These are phyloP conservation scores for Nephotettix cincticeps DNA, from an alignment of 1,140 invertebrate species.

Conservation along the genomic window DNA sequence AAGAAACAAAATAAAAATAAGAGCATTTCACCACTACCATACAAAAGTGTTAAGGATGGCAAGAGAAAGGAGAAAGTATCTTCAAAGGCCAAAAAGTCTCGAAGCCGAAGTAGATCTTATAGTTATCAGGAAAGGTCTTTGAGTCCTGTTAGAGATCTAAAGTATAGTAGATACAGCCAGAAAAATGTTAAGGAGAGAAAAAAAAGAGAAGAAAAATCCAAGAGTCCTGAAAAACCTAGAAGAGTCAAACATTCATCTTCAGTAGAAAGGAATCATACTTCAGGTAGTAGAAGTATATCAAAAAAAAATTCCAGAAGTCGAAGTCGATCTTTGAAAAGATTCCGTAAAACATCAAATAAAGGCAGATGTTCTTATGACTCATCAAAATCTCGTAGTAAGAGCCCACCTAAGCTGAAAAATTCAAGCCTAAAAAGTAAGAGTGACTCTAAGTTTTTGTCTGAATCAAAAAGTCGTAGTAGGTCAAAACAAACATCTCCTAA, in stretches of 20 bases:
- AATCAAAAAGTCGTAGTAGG: constrained; percentile 1
- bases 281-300: constrained; percentile 22
- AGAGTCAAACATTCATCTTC: neutral
- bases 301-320: neutral
- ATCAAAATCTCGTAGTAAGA: neutral
- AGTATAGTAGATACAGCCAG: neutral
- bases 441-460: constrained; percentile 9
- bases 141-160: neutral
- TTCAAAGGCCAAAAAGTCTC: neutral
- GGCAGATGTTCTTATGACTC: neutral
- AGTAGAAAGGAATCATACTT: neutral
- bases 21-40: neutral
- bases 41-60: neutral
- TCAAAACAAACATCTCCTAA: constrained; percentile 3
- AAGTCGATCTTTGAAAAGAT: constrained; percentile 11
- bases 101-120: neutral
- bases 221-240: neutral
- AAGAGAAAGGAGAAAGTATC: neutral
- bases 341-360: neutral
- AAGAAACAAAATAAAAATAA: neutral
- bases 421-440: neutral
- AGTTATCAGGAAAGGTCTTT: constrained; percentile 8
- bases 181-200: constrained; percentile 3
- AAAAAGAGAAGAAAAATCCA: constrained; percentile 13
- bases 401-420: neutral